Conservation (phyloP, 1,140 invertebrate species). For the Macrosteles quadrilineatus region DNA sequence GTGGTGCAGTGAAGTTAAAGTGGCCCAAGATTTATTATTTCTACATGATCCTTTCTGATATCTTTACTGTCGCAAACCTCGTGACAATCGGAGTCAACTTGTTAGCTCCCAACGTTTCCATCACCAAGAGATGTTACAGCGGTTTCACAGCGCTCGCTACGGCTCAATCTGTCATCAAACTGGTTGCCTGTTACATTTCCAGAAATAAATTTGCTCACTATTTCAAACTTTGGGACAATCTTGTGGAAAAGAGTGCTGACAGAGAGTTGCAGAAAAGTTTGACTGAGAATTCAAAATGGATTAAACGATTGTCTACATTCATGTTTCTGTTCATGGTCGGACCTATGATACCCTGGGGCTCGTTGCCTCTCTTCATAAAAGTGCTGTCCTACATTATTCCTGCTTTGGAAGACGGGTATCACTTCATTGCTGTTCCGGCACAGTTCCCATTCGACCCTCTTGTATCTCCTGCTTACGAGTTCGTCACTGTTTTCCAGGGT, state of each 20-base stretch:
- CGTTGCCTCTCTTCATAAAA: neutral
- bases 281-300: neutral
- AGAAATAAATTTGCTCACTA: neutral
- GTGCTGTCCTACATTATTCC: neutral
- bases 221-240: slow-evolving; percentile 8
- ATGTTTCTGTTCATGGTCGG: neutral
- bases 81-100: neutral
- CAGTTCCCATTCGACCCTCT: neutral
- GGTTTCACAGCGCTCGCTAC: neutral
- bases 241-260: neutral
- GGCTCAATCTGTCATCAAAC: neutral
- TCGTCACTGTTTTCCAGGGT: slow-evolving; percentile 6
- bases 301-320: neutral
- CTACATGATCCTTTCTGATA: neutral
- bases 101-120: neutral
- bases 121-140: slow-evolving; percentile 1
- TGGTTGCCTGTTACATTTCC: neutral
- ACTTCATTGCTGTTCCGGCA: neutral
- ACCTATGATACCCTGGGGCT: neutral
- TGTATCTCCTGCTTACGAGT: slow-evolving; percentile 4
- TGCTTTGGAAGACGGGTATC: neutral
- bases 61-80: neutral
- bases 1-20: neutral
- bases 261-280: neutral
- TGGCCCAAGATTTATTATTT: neutral